Base-by-base conservation (phyloP, 2,888 invertebrate genomes). In the Polietes domitor region DNA sequence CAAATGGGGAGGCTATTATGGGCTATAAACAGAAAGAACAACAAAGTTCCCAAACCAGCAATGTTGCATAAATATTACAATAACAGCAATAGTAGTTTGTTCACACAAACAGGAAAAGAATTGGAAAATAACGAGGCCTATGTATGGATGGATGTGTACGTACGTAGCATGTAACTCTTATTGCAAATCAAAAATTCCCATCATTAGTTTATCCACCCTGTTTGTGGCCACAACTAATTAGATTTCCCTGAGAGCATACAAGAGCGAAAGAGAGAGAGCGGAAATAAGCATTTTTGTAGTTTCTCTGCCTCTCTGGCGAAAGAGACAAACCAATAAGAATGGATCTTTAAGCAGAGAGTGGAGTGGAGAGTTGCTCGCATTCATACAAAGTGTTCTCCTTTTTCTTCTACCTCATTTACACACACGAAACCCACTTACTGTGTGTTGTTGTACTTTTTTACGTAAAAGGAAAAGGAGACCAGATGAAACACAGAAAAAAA, bases 401-500 rank as follows among this genome's bases (percentile, higher is more conserved):
- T 3, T 65, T 15, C 0, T n/a, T 43, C 68, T 21, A 43, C 19
- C 41, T 21, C 68, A 61, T 6, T 73, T 80, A 26, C 41, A 26
- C 28, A 37, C 5, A 74, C 43, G 12, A 77, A 68, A 63, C 53
- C 75, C 80, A 85, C 83, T 86, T 85, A 86, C 85, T 86, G 37
- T 86, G n/a, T 43, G 41, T 24, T 68, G 68, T 24, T 65, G 5
- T 1, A n/a, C 15, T 21, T 19, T 68, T 80, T 77, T 77, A 80
- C 80, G 77, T 77, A 83, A 83, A 83, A 83, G 73, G 73, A 73
- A 73, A 73, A 73, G 83, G 83, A 83, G 83, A 83, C 75, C 75
- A 63, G 47, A 76, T 43, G 74, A 53, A 74, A 63, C 43, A 74
- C 28, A 17, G 32, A 78, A 86, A 72, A 85, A 63, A 58, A 85